A percentile compares a stretch with the other conserved stretches of the same genome.
Conservation (phyloP, 1,140 invertebrate species). For the Hydropsyche tenuis region DNA sequence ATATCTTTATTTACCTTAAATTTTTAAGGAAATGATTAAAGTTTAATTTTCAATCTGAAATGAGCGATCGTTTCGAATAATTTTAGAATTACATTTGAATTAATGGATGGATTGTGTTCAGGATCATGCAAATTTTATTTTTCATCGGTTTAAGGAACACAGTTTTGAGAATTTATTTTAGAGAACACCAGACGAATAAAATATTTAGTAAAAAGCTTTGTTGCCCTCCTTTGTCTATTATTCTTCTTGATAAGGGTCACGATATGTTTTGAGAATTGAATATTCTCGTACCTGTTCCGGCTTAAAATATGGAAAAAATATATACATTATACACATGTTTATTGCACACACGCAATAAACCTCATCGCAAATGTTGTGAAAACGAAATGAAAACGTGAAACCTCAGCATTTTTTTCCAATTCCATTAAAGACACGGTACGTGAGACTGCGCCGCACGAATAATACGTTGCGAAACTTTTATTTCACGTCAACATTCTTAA, state of each 20-base stretch:
- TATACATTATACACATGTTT: not conserved
- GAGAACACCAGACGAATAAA: constrained; percentile 22
- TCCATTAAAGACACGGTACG: constrained; percentile 7
- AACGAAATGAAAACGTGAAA: constrained; percentile 19
- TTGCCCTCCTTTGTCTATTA: constrained; percentile 31
- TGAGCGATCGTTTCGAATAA: no score
- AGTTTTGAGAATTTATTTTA: constrained; percentile 1
- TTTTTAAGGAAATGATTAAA: not conserved
- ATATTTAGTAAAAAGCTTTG: constrained; percentile 32
- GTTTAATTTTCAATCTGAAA: not conserved
- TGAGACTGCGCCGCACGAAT: not conserved
- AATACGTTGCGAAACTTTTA: not conserved
- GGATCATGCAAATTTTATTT: no score
- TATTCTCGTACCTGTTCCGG: constrained; percentile 29
- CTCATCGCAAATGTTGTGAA: constrained; percentile 22
- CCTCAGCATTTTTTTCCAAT: constrained; percentile 16
- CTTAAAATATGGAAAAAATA: constrained; percentile 27
- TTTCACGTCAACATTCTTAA: no score
- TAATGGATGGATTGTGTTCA: no score
- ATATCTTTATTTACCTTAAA: not conserved
- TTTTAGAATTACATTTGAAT: no score
- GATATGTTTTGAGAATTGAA: constrained; percentile 38
- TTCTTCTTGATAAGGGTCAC: constrained; percentile 35
- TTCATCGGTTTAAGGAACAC: not conserved
- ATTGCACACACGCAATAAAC: constrained; percentile 11